These are phyloP conservation scores for Thumatha senex DNA, from an alignment of 2,888 invertebrate species.

Conservation along the genomic window DNA sequence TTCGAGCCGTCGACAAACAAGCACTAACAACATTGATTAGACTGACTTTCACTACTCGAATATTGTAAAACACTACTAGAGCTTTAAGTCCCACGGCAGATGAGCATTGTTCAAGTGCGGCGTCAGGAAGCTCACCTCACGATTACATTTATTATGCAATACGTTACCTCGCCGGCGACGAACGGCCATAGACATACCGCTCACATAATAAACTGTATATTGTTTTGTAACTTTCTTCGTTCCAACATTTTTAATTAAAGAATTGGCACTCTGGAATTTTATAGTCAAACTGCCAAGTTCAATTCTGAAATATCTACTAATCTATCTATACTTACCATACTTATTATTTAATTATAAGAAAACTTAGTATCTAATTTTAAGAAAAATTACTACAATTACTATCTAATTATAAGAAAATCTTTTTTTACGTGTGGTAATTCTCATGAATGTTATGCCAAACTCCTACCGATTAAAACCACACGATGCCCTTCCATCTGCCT, in stretches of 20 bases:
- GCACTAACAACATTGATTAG: conserved; percentile 18
- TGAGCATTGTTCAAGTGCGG: conserved; percentile 40
- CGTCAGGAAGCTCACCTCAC: conserved; percentile 47
- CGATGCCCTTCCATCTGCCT: no score
- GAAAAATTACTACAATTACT: no score
- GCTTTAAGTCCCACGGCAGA: conserved; percentile 45
- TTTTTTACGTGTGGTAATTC: no score
- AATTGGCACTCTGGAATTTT: no score
- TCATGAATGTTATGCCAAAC: no score
- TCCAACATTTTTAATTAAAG: neutral
- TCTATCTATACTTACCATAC: no score
- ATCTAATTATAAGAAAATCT: no score
- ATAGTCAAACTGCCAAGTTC: neutral
- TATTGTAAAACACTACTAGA: conserved; percentile 31
- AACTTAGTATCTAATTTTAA: no score
- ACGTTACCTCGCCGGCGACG: conserved; percentile 11
- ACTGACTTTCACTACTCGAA: conserved; percentile 41
- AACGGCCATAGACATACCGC: conserved; percentile 21
- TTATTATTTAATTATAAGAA: no score
- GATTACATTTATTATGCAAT: conserved; percentile 37
- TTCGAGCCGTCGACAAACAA: neutral
- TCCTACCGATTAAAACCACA: no score
- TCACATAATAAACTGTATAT: conserved; percentile 12
- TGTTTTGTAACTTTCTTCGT: conserved; percentile 24
- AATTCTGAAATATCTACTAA: no score